Percentiles rank a stretch among this genome's conserved stretches.
Evolutionary conservation across 2,797 vertebrate species (phyloP).

Genomic region (Leptodactylus fallax): DNA sequence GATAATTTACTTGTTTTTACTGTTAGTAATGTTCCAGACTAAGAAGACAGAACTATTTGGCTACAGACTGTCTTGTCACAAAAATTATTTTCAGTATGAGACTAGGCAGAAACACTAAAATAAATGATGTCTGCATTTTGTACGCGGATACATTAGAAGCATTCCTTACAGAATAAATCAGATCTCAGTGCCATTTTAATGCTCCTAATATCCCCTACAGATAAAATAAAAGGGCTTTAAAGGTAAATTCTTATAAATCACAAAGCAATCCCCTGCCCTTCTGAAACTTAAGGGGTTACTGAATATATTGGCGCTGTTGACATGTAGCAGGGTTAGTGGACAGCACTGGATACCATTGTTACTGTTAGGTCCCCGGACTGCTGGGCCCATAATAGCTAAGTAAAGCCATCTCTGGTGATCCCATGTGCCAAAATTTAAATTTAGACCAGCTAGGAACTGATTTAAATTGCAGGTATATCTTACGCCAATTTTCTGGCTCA

Average conservation of each 20-base stretch:
- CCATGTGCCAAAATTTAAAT: too few relatives aligned
- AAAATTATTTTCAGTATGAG: conserved; percentile 25
- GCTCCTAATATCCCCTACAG: not conserved
- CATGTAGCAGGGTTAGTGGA: too few relatives aligned
- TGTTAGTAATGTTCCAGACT: not conserved
- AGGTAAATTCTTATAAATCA: not conserved
- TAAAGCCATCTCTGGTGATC: too few relatives aligned
- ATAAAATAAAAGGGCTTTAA: not conserved
- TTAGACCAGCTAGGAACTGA: too few relatives aligned
- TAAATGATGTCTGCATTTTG: conserved; percentile 1
- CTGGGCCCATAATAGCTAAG: too few relatives aligned
- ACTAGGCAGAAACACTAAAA: conserved; percentile 1
- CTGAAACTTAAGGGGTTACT: too few relatives aligned
- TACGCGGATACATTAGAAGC: not conserved
- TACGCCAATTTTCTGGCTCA: too few relatives aligned
- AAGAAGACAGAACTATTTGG: conserved; percentile 18
- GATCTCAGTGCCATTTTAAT: not conserved
- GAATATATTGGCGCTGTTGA: too few relatives aligned
- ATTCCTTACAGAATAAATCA: not conserved
- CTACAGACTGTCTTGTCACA: not conserved
- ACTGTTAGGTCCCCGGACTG: too few relatives aligned
- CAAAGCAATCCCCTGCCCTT: too few relatives aligned
- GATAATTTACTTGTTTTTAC: conserved; percentile 8
- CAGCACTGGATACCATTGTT: too few relatives aligned
- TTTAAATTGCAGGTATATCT: too few relatives aligned